Conservation (phyloP, 1,140 invertebrate genomes). For the Monomorium pharaonis region DNA sequence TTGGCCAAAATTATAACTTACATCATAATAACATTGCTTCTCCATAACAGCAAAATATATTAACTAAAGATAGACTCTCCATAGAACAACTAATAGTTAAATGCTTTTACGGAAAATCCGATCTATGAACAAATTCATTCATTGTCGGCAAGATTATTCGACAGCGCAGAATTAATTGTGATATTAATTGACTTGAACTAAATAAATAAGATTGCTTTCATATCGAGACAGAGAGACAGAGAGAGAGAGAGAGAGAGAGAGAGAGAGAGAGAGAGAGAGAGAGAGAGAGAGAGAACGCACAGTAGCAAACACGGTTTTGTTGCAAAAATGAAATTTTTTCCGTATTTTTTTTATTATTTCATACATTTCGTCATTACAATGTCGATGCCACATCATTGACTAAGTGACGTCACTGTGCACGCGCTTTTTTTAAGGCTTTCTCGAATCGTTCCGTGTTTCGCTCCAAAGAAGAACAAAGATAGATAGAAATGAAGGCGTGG, state of each 20-base stretch:
- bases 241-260: no score
- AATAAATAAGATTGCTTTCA: background rate
- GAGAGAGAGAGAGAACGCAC: no score
- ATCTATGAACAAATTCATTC: background rate
- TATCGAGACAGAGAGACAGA: no score
- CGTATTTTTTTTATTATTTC: background rate
- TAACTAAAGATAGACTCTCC: background rate
- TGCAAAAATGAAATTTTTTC: background rate
- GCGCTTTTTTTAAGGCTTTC: background rate
- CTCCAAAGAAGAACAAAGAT: conserved; percentile 16
- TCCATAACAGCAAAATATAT: background rate
- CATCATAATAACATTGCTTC: background rate
- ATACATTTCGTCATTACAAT: background rate
- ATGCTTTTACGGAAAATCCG: background rate
- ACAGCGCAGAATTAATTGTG: background rate
- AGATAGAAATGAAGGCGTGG: conserved; percentile 6
- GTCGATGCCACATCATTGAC: background rate
- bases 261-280: no score
- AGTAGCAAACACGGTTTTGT: background rate
- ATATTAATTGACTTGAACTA: background rate
- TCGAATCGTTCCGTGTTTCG: background rate
- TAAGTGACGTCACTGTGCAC: background rate
- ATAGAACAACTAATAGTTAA: background rate
- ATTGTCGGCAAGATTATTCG: background rate
- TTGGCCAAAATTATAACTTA: background rate